Evolutionary conservation across 2,113 vertebrate genomes (phyloP).

Genomic region (Percina caprodes): DNA sequence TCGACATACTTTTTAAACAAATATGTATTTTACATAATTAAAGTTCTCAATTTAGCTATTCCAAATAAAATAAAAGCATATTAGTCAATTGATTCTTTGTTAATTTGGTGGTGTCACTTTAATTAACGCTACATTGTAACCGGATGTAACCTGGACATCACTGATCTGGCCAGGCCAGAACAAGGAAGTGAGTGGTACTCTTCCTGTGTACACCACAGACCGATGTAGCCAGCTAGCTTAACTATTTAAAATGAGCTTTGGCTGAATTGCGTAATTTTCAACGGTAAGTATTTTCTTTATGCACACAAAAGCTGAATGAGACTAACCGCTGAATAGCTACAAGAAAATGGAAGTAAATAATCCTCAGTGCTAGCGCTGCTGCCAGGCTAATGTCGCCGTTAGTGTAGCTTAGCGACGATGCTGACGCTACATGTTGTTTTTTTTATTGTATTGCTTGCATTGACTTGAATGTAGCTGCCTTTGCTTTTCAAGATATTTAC

Average conservation of each 20-base stretch:
- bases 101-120: constrained; percentile 36
- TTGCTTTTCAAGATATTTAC: background rate
- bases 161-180: constrained; percentile 30
- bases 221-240: background rate
- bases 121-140: constrained; percentile 2
- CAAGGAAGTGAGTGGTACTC: constrained; percentile 48
- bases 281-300: constrained; percentile 17
- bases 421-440: constrained; percentile 29
- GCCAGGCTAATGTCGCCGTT: constrained; percentile 22
- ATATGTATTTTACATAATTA: background rate
- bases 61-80: background rate
- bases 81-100: background rate
- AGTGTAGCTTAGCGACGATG: constrained; percentile 17
- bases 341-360: background rate
- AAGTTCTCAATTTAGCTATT: background rate
- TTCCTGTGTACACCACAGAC: constrained; percentile 45
- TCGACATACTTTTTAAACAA: background rate
- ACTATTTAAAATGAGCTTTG: background rate
- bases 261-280: background rate
- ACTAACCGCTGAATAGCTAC: background rate
- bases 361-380: background rate
- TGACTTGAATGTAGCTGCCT: background rate
- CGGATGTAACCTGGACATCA: background rate
- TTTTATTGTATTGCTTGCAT: background rate
- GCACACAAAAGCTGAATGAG: background rate